Base-by-base conservation (phyloP, 2,113 vertebrate genomes). In the Hemichromis elongatus region DNA sequence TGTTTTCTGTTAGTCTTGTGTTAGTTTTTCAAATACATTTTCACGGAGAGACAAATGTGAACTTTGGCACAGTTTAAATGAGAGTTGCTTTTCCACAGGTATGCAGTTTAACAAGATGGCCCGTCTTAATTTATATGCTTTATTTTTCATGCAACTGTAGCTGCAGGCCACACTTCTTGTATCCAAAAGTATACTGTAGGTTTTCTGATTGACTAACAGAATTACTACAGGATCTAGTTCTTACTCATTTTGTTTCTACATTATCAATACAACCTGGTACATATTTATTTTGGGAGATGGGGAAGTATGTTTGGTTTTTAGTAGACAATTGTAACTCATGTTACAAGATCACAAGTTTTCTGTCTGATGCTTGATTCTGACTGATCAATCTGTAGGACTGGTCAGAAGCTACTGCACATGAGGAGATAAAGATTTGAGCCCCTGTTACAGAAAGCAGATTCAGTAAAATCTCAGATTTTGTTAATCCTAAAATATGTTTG, bases 131-230 rank as follows among this genome's bases (percentile, higher is more conserved):
- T 11, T 55, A 4, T 55, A 55, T 24, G 52, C 9, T 53, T 21
- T 28, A 28, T 28, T 53, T 21, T 3, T 53, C 52, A 11, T 53
- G 52, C 2, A 53, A 52, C 19, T 52, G 19, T 19, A 52, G 19
- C 50, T 0, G 4, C 0, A 53, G 5, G 52, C 52, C 52, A 53
- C 5, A 53, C 52, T 5, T 0, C 52, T 53, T 21, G 9, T 21
- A 21, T 53, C 6, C 0, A 9, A 6, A 11, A 21, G 52, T 19
- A 21, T 53, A 53, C 19, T 53, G 52, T 21, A 53, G 19, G 1
- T 53, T 53, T 53, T 53, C 52, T 0, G 52, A 2, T 24, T n/a
- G 24, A 24, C 53, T 55, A 55, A 55, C 53, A 55, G 21, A 21
- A 55, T 24, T 55, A 4, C 53, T 55, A 24, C 10, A 24, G 10